Evolutionary conservation across 2,888 invertebrate genomes (phyloP), one percentile per base, ranked within the genome.

Genomic region (Nomada ruficornis): DNA sequence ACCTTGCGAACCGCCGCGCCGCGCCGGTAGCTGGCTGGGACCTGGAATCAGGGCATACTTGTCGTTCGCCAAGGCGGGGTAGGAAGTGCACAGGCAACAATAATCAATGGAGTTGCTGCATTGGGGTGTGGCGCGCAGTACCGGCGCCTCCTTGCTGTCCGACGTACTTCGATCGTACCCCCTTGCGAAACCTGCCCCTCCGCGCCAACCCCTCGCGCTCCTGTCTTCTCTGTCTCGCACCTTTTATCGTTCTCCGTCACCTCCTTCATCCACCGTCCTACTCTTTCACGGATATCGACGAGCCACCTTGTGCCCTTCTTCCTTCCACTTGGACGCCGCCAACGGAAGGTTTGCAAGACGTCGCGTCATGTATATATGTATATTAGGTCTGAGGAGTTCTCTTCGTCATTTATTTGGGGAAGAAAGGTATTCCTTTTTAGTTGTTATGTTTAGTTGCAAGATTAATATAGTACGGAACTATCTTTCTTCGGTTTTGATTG

Each of bases 21-120:
- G 13, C 57, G 57, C 57, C 65, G 75, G 42, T 54, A 20, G 77
- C 55, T 44, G 55, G 52, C 79, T 52, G 74, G 77, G 77, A 72
- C 69, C 84, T 78, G 81, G 86, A 88, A 86, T 84, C 86, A 79
- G 82, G 79, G 81, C 79, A 83, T 82, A 83, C 85, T 88, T 84
- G 86, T 85, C 86, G 85, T 80, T 87, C 85, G 86, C 81, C 64
- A 74, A 79, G 83, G 83, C 77, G 85, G 84, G 76, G 84, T 79
- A 86, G 89, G 86, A 91, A 89, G 88, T 90, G 89, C 90, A 90
- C 88, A 86, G 85, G 91, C 92, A 92, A 93, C 93, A 93, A 93
- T 93, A 93, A 93, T 93, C 93, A 93, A 93, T 93, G 93, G 91
- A 93, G 93, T 91, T 91, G 91, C 92, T 92, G 92, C 92, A 92